phyloP scores from a whole-genome alignment of 1,140 invertebrate genomes.

The Cardiocondyla obscurior region DNA sequence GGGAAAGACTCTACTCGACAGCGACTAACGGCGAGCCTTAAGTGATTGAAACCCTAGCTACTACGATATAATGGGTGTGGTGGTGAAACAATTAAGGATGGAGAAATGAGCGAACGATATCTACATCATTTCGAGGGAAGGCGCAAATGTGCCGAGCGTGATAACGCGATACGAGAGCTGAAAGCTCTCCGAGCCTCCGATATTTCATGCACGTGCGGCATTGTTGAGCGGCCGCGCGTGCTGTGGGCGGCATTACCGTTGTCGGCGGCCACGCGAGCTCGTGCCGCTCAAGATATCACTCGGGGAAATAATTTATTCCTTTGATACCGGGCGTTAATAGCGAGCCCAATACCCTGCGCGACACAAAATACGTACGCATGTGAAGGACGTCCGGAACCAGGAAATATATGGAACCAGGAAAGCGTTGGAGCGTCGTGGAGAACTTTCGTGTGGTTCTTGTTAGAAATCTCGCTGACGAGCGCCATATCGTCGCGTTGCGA shows the following conservation, averaged over 20 bases:
- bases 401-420: too few species aligned
- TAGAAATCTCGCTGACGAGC: background rate
- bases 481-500: background rate
- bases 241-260: background rate
- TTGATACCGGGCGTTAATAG: too few species aligned
- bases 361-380: too few species aligned
- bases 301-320: too few species aligned
- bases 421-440: too few species aligned
- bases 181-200: background rate
- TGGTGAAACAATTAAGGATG: background rate
- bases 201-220: background rate
- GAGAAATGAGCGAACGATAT: background rate
- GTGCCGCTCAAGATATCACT: too few species aligned
- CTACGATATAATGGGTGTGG: background rate
- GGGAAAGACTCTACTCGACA: background rate
- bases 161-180: background rate
- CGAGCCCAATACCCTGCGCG: too few species aligned
- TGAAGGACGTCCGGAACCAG: background rate
- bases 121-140: background rate
- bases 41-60: background rate
- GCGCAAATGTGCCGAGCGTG: background rate
- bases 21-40: background rate
- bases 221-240: constrained; percentile 4
- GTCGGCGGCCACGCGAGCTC: too few species aligned
- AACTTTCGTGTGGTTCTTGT: too few species aligned